A percentile compares a stretch with the other conserved stretches of the same genome.
Conservation (phyloP, 1,140 invertebrate species). For the Aleiodes sp. region DNA sequence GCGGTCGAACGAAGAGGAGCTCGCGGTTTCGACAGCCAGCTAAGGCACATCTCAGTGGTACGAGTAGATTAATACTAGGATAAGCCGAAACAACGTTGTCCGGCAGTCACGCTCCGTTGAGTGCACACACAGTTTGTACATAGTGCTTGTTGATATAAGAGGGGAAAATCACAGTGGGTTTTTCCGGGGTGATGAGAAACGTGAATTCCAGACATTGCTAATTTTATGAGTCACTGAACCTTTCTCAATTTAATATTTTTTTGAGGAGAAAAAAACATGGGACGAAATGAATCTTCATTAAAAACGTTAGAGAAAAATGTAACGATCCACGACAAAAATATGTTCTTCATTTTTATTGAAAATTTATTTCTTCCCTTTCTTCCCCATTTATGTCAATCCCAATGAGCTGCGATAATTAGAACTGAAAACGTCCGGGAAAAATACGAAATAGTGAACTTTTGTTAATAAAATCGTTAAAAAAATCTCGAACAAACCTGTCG, state of each 20-base stretch:
- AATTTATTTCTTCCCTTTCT: too few species aligned
- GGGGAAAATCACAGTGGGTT: conserved; percentile 1
- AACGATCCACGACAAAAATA: not conserved
- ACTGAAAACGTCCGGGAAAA: not conserved
- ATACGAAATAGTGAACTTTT: not conserved
- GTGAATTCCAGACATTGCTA: not conserved
- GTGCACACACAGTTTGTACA: not conserved
- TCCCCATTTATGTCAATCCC: too few species aligned
- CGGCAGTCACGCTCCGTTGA: conserved; percentile 7
- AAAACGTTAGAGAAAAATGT: not conserved
- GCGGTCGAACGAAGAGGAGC: not conserved
- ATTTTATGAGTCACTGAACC: not conserved
- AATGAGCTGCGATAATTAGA: not conserved
- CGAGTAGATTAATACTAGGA: conserved; percentile 9
- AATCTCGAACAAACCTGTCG: not conserved
- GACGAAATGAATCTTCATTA: not conserved
- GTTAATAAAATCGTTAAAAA: not conserved
- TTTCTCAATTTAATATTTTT: not conserved
- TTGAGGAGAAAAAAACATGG: not conserved
- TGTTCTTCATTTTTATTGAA: not conserved
- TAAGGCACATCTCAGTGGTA: conserved; percentile 6
- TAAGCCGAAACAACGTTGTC: conserved; percentile 17
- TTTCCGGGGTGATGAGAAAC: conserved; percentile 4
- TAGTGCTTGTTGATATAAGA: not conserved
- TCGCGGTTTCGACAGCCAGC: conserved; percentile 13